Percentiles rank a stretch among this genome's conserved stretches.
Conservation (phyloP, 2,113 vertebrate genomes). For the Platichthys flesus region DNA sequence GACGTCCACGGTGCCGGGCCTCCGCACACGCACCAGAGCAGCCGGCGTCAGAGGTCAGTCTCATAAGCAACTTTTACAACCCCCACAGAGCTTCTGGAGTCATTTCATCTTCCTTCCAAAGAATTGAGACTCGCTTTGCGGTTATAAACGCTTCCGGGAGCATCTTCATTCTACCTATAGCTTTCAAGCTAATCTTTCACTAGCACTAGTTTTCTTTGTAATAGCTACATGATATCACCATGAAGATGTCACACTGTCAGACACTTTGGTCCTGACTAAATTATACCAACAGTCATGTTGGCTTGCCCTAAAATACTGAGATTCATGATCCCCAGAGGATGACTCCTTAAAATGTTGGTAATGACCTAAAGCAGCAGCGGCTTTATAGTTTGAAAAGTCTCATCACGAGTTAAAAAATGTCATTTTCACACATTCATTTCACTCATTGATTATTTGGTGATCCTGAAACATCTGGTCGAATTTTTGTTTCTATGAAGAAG, state of each 20-base stretch:
- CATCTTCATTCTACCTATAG: neutral
- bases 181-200: neutral
- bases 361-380: too few species aligned
- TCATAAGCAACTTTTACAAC: conserved; percentile 3
- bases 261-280: too few species aligned
- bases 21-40: conserved; percentile 88
- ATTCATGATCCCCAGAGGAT: too few species aligned
- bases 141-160: neutral
- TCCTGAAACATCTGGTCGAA: too few species aligned
- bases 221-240: neutral
- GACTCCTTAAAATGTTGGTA: too few species aligned
- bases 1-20: conserved; percentile 79
- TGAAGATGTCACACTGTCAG: neutral
- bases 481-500: too few species aligned
- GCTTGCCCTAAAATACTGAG: too few species aligned
- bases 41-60: conserved; percentile 82
- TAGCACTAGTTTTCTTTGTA: neutral
- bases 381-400: too few species aligned
- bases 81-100: neutral
- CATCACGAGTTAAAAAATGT: too few species aligned
- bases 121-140: neutral
- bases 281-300: too few species aligned
- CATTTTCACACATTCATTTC: too few species aligned
- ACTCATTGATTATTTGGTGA: too few species aligned
- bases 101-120: neutral